Conservation (phyloP, 2,113 vertebrate genomes). For the Guaruba guarouba region DNA sequence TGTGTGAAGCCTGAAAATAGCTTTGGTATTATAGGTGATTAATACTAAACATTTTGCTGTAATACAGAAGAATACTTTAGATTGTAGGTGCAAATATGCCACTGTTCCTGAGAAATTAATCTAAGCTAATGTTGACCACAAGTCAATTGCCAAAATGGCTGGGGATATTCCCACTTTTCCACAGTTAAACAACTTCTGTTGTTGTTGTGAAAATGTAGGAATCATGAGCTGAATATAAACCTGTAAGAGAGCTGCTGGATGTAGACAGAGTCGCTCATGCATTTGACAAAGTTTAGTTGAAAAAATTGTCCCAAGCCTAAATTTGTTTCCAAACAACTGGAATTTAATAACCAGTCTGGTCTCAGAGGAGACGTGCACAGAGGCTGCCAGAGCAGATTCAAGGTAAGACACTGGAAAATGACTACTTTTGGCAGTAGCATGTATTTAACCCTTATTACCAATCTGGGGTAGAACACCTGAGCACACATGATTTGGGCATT, state of each 20-base stretch:
- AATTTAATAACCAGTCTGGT: conserved; percentile 5
- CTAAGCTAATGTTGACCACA: neutral
- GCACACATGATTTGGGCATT: neutral
- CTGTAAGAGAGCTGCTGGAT: neutral
- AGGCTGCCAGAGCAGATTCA: neutral
- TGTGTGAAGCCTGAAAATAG: neutral
- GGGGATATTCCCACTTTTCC: neutral
- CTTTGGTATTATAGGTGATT: neutral
- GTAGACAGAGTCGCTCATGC: neutral
- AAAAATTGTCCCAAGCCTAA: neutral
- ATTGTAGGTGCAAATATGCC: neutral
- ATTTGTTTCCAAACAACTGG: neutral
- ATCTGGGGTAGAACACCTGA: neutral
- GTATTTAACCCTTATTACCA: neutral
- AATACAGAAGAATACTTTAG: neutral
- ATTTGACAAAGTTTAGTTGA: neutral
- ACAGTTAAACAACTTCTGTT: neutral
- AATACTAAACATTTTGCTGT: neutral
- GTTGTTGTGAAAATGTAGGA: neutral
- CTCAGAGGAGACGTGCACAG: neutral
- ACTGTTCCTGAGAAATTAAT: neutral
- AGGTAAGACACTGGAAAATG: neutral
- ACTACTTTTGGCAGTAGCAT: neutral
- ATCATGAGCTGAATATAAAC: neutral
- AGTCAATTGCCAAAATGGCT: neutral